Conservation (phyloP, 1,140 invertebrate genomes). For the Drosophila takahashii region DNA sequence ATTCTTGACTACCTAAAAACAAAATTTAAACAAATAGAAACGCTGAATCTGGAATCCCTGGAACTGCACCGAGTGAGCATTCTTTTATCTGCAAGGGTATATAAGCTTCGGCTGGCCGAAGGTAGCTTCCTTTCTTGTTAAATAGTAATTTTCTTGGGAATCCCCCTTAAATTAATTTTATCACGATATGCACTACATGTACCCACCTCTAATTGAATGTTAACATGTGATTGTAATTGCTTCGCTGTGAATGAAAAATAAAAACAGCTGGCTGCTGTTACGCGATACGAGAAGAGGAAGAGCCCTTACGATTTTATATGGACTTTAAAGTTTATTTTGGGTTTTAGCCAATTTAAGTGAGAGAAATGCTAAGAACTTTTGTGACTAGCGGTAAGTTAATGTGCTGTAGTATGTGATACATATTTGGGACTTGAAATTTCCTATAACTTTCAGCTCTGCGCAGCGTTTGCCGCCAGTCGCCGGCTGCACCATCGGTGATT, state of each 20-base stretch:
- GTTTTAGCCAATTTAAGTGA: slow-evolving; percentile 10
- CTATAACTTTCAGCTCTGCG: slow-evolving; percentile 45
- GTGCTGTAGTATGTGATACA: too few species aligned
- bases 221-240: too few species aligned
- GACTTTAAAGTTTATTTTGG: slow-evolving; percentile 6
- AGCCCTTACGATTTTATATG: background rate
- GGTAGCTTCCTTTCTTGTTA: too few species aligned
- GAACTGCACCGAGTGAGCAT: too few species aligned
- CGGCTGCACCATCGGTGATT: slow-evolving; percentile 11
- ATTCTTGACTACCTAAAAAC: too few species aligned
- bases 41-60: too few species aligned
- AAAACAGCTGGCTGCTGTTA: slow-evolving; percentile 69
- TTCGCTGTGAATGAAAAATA: slow-evolving; percentile 41
- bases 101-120: too few species aligned
- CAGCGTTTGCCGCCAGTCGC: slow-evolving; percentile 43
- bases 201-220: background rate
- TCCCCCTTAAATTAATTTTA: background rate
- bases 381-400: slow-evolving; percentile 42
- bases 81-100: too few species aligned
- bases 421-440: background rate
- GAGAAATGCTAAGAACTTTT: slow-evolving; percentile 55
- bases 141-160: background rate
- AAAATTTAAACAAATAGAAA: too few species aligned
- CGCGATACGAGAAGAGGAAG: slow-evolving; percentile 48
- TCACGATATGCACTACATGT: too few species aligned